phyloP scores from a whole-genome alignment of 2,113 vertebrate species.

The Carettochelys insculpta region DNA sequence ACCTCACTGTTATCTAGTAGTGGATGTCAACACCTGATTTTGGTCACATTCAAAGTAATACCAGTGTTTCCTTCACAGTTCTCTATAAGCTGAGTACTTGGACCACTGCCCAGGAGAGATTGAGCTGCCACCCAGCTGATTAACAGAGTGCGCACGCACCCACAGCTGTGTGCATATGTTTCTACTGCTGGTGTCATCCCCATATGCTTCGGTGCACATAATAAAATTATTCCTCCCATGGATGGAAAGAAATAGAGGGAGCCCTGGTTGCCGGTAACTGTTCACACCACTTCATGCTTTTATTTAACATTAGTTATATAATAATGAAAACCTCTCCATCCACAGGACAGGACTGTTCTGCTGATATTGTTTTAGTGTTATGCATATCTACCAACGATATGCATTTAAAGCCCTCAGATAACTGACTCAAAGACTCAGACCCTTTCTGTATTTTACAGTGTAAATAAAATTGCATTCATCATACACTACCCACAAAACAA shows the following conservation, averaged over 20 bases:
- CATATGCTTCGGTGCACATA: too few relatives aligned
- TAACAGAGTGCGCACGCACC: too few relatives aligned
- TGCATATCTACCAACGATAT: not conserved
- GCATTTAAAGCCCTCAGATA: conserved; percentile 34
- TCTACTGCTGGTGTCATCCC: too few relatives aligned
- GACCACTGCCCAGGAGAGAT: too few relatives aligned
- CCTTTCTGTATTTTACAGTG: conserved; percentile 40
- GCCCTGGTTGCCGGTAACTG: too few relatives aligned
- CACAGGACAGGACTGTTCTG: conserved; percentile 16
- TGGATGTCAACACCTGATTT: not conserved
- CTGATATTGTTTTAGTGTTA: conserved; percentile 26
- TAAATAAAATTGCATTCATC: conserved; percentile 32
- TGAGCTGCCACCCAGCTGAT: too few relatives aligned
- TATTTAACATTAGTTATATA: conserved; percentile 39
- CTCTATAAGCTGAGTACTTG: too few relatives aligned
- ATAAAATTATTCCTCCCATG: too few relatives aligned
- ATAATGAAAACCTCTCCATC: conserved; percentile 49
- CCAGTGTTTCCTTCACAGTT: too few relatives aligned
- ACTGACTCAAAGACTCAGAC: conserved; percentile 14
- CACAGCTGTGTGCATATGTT: too few relatives aligned
- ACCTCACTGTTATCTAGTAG: not conserved
- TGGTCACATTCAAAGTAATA: not conserved
- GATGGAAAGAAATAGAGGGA: too few relatives aligned
- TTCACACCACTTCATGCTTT: not conserved
- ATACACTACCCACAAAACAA: not conserved